These are phyloP conservation scores for Phoeniculus purpureus DNA, from an alignment of 2,797 vertebrate species.

Conservation along the genomic window DNA sequence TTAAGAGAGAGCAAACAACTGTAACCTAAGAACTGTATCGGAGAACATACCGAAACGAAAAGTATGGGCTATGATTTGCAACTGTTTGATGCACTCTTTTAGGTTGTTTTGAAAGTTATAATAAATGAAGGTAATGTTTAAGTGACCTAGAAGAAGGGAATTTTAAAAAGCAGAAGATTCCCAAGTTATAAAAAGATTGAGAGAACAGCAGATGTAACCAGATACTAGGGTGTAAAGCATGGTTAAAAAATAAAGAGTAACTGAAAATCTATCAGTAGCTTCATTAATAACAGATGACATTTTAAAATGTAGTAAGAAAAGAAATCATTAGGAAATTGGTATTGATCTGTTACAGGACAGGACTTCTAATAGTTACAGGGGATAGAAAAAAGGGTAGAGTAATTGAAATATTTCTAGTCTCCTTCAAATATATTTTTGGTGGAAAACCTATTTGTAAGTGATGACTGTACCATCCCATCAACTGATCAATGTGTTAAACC, in stretches of 20 bases:
- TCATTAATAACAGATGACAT: background rate
- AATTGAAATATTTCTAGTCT: background rate
- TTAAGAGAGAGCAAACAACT: background rate
- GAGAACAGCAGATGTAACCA: background rate
- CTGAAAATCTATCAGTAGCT: background rate
- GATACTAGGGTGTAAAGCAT: background rate
- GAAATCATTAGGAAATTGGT: background rate
- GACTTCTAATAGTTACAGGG: background rate
- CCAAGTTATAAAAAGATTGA: background rate
- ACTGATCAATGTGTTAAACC: background rate
- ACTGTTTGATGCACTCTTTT: background rate
- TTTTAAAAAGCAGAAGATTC: background rate
- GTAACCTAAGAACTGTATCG: background rate
- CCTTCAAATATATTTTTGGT: background rate
- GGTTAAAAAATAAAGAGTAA: background rate
- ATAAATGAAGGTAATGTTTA: background rate
- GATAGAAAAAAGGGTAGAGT: background rate
- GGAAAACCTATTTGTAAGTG: background rate
- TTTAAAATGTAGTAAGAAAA: background rate
- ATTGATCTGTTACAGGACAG: background rate
- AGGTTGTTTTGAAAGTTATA: background rate
- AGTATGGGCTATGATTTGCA: background rate
- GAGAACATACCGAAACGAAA: background rate
- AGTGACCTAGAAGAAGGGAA: background rate
- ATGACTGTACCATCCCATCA: background rate